Percentiles rank a stretch among this genome's conserved stretches.
These are phyloP conservation scores for Oligia latruncula DNA, from an alignment of 2,888 invertebrate genomes.

Conservation along the genomic window DNA sequence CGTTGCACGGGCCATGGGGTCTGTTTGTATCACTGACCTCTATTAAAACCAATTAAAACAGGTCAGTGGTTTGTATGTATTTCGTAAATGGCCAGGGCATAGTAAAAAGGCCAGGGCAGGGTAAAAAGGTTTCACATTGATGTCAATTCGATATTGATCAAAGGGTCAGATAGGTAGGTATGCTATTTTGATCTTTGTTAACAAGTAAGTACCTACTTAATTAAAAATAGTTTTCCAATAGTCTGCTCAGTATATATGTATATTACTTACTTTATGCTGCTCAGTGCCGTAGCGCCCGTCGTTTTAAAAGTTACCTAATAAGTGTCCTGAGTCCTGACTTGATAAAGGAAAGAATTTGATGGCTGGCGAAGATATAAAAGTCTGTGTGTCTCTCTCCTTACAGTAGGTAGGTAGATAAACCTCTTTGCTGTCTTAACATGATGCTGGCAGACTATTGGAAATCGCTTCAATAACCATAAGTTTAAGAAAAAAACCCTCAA, in stretches of 20 bases:
- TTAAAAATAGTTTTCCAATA: background rate
- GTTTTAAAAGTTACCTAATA: background rate
- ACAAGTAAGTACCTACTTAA: no score
- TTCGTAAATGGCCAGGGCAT: no score
- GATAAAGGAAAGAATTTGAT: background rate
- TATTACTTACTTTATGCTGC: no score
- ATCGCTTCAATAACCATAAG: background rate
- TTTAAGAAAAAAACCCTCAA: background rate
- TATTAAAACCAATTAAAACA: no score
- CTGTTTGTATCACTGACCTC: no score
- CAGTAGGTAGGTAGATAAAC: background rate
- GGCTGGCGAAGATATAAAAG: background rate
- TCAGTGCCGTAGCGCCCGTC: background rate
- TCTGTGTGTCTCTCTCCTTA: background rate
- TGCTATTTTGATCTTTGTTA: no score
- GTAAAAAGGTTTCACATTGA: no score
- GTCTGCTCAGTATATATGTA: background rate
- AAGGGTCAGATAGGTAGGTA: no score
- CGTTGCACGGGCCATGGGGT: no score
- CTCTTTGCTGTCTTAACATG: conserved; percentile 17
- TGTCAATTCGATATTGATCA: no score
- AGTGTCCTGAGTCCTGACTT: background rate
- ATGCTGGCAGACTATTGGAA: conserved; percentile 7
- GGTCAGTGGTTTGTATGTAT: no score
- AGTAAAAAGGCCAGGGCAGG: no score